Percentiles rank a stretch among this genome's conserved stretches.
Evolutionary conservation across 2,797 vertebrate species (phyloP).

Genomic region (Gambelia wislizenii): DNA sequence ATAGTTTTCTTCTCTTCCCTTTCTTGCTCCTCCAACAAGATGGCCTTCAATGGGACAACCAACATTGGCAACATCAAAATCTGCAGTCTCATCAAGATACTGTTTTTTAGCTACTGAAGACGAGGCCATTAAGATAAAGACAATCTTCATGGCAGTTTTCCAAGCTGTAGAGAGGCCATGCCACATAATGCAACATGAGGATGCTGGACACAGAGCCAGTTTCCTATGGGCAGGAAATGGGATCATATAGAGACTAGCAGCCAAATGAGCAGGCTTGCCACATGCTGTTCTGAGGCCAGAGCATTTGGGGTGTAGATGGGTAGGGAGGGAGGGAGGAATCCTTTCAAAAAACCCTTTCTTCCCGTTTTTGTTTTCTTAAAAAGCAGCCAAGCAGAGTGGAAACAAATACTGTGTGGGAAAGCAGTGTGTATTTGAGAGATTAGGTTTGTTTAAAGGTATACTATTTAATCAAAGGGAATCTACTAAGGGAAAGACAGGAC

Average conservation of each 20-base stretch:
- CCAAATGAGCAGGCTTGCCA: constrained; percentile 17
- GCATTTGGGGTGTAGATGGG: neutral
- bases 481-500: neutral
- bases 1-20: neutral
- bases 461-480: neutral
- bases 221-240: neutral
- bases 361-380: neutral
- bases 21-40: neutral
- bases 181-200: constrained; percentile 13
- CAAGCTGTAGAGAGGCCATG: neutral
- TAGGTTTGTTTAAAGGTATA: constrained; percentile 11
- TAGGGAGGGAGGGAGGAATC: too few species aligned
- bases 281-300: constrained; percentile 3
- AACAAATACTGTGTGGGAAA: neutral
- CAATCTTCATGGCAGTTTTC: neutral
- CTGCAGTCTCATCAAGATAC: neutral
- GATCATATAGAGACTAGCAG: neutral
- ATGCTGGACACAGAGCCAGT: constrained; percentile 8
- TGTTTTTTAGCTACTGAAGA: neutral
- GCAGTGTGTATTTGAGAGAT: neutral
- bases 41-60: neutral
- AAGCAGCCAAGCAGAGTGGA: neutral
- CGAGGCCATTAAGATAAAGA: neutral
- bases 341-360: neutral
- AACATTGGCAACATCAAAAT: neutral